These are phyloP conservation scores for Parazoanthus swiftii DNA, from an alignment of 92 coral and sea anemone species.

Conservation along the genomic window DNA sequence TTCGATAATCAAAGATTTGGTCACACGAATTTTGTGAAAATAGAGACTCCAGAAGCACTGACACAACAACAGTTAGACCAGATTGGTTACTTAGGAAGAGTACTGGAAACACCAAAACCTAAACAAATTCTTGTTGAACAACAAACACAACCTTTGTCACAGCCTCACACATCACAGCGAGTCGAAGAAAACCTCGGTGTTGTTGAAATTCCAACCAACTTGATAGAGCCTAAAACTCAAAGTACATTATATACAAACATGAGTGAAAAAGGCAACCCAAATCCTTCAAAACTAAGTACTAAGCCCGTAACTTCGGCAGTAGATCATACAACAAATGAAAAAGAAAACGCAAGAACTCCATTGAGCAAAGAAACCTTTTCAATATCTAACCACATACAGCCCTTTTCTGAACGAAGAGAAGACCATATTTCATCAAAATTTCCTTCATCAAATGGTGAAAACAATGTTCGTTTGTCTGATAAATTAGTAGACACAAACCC, in stretches of 20 bases:
- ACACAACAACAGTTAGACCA: background rate
- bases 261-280: background rate
- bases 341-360: background rate
- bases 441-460: background rate
- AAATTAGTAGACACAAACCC: background rate
- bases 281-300: background rate
- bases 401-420: background rate
- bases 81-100: conserved; percentile 18
- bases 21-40: background rate
- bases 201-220: background rate
- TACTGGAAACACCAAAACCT: background rate
- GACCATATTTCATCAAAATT: background rate
- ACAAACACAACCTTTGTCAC: background rate
- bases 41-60: background rate
- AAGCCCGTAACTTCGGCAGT: background rate
- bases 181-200: background rate
- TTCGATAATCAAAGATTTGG: background rate
- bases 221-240: background rate
- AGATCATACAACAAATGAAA: background rate
- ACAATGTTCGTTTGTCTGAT: background rate
- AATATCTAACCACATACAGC: background rate
- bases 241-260: background rate
- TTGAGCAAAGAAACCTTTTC: background rate
- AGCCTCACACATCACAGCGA: background rate
- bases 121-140: background rate